Evolutionary conservation across 2,113 vertebrate genomes (phyloP), one percentile per base, ranked within the genome.

Genomic region (Equus przewalskii): DNA sequence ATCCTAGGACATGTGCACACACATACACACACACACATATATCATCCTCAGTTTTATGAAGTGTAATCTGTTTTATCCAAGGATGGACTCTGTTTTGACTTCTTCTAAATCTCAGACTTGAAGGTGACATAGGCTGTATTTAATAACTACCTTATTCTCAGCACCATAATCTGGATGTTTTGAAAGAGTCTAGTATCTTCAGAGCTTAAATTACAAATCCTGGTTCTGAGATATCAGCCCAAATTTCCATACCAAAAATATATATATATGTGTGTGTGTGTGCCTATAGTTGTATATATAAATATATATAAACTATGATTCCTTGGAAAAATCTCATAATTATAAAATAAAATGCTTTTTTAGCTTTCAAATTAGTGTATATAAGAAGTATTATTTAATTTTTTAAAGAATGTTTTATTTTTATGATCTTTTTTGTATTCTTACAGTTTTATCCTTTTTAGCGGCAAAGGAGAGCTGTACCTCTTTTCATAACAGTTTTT

Each of bases 331-430:
- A 54, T 65, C 72, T 92, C 30, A 36, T 90, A 83, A 60, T 33
- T 94, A 60, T 10, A 75, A 56, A 65, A 33, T 83, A 67, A 93
- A 81, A 67, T 69, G n/a, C 33, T 69, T 56, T 1, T 79, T 64
- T 69, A 78, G 14, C 3, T 93, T 96, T 95, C 30, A 80, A 81
- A 62, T 85, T 67, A 69, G 62, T 95, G 7, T 75, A 85, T 33
- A 36, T 87, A 81, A 85, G 4, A 81, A 64, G 19, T 84, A 2
- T 80, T 60, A 62, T 33, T 85, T 76, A 49, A 60, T 81, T 79
- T 92, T 89, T 67, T 10, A 60, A 69, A 9, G 28, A 49, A 24
- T 33, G 33, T 83, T 69, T 33, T 51, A 22, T 54, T 95, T 89
- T 70, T 80, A 65, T 65, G 0, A 41, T 86, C 18, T 64, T 87